Evolutionary conservation across 2,797 vertebrate species (phyloP), one percentile per base, ranked within the genome.

Genomic region (Chelidonichthys spinosus): DNA sequence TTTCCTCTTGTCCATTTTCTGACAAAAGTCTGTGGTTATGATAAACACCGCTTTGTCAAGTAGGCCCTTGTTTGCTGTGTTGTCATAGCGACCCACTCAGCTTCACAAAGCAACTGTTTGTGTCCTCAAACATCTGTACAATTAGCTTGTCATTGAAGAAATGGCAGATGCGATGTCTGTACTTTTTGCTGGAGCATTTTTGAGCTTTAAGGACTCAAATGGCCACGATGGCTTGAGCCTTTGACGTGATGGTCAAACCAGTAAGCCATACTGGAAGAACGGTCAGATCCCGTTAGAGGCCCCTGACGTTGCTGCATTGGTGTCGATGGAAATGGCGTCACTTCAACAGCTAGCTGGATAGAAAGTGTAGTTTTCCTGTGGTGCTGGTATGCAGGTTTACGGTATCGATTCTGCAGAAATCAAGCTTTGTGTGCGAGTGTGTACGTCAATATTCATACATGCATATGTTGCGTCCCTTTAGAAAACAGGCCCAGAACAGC

Each of bases 401-500:
- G 58, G 9, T 69, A 32, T 11, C 39, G 33, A 40, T 36, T 43
- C 2, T n/a, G 13, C 43, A 59, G 25, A 68, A 54, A 63, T 69
- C 5, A 37, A 42, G 5, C 25, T 49, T 37, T 39, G 2, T 44
- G n/a, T n/a, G n/a, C n/a, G n/a, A n/a, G n/a, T n/a, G n/a, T n/a
- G 4, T 76, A 6, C 35, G 8, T 61, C 10, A 71, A 33, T 47
- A 44, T 67, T 46, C 32, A 55, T 4, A 36, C 46, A 14, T 82
- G 4, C 17, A 7, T 69, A 18, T 75, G 75, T 61, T 79, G 71
- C 55, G 59, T 69, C 13, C 68, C 72, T 53, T 69, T 91, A 99
- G 98, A 92, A 99, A 98, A 85, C 94, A 96, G 68, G 96, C 95
- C 0, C 96, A 95, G 86, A 96, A 93, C 76, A 86, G 85, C 65